These are phyloP conservation scores for Channa argus DNA, from an alignment of 2,113 vertebrate species.

Conservation along the genomic window DNA sequence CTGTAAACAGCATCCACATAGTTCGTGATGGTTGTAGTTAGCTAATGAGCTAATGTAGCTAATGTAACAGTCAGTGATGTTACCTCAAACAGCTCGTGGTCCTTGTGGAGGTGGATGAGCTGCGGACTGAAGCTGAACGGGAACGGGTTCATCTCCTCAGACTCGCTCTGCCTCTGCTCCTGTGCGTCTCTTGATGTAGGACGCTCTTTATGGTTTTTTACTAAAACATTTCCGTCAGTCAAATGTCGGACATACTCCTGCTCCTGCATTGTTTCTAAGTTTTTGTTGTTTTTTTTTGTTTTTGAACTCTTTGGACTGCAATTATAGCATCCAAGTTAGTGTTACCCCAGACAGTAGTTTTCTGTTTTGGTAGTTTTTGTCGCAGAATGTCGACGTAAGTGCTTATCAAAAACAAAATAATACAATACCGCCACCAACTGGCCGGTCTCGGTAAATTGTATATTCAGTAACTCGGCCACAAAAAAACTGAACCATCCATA, in stretches of 20 bases:
- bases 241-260: conserved; percentile 19
- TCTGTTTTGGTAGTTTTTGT: conserved; percentile 14
- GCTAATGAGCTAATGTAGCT: neutral
- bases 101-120: conserved; percentile 72
- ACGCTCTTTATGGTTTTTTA: neutral
- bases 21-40: neutral
- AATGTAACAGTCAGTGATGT: neutral
- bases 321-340: too few relatives aligned
- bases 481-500: too few relatives aligned
- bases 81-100: conserved; percentile 88
- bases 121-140: conserved; percentile 81
- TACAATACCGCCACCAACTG: neutral
- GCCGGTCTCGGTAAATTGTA: neutral
- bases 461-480: too few relatives aligned
- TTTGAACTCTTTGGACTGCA: neutral
- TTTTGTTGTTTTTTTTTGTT: neutral
- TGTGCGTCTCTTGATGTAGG: neutral
- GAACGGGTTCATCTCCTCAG: conserved; percentile 65
- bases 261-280: conserved; percentile 49
- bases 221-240: neutral
- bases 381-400: conserved; percentile 40
- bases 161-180: neutral
- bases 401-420: neutral
- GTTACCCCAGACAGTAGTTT: too few relatives aligned
- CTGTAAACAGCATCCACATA: conserved; percentile 63